A percentile compares a stretch with the other conserved stretches of the same genome.
Conservation (phyloP, 2,888 invertebrate genomes). For the Tachina fera region DNA sequence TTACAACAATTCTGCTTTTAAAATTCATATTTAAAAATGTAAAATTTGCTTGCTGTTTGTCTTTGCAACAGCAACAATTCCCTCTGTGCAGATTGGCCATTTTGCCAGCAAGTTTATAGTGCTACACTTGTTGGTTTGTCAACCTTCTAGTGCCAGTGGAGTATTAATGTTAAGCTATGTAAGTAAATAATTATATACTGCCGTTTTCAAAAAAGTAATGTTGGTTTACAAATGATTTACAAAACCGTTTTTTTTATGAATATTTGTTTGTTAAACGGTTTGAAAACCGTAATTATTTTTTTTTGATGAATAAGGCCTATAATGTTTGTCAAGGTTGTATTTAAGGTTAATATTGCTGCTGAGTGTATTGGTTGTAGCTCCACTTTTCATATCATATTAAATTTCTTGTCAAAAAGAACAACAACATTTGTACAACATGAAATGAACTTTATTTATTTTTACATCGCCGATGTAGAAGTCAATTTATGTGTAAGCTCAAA, state of each 20-base stretch:
- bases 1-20: too few relatives aligned
- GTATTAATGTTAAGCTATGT: slow-evolving; percentile 46
- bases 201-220: too few relatives aligned
- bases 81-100: slow-evolving; percentile 43
- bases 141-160: slow-evolving; percentile 45
- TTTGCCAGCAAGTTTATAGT: slow-evolving; percentile 17
- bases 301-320: too few relatives aligned
- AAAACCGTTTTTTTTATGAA: too few relatives aligned
- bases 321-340: slow-evolving; percentile 3
- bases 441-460: slow-evolving; percentile 7
- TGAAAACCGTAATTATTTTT: too few relatives aligned
- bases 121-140: slow-evolving; percentile 18
- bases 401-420: slow-evolving; percentile 56
- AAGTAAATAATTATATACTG: not conserved
- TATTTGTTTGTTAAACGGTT: too few relatives aligned
- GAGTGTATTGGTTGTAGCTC: slow-evolving; percentile 30
- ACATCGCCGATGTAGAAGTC: not conserved
- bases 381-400: slow-evolving; percentile 61
- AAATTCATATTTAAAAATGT: slow-evolving; percentile 32
- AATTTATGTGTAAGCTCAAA: not conserved
- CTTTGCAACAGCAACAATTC: not conserved
- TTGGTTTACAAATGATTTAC: too few relatives aligned
- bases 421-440: not conserved
- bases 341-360: slow-evolving; percentile 1
- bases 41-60: not conserved